Percentiles rank a stretch among this genome's conserved stretches.
These are phyloP conservation scores for Semibalanus balanoides DNA, from an alignment of 1,140 invertebrate genomes.

Conservation along the genomic window DNA sequence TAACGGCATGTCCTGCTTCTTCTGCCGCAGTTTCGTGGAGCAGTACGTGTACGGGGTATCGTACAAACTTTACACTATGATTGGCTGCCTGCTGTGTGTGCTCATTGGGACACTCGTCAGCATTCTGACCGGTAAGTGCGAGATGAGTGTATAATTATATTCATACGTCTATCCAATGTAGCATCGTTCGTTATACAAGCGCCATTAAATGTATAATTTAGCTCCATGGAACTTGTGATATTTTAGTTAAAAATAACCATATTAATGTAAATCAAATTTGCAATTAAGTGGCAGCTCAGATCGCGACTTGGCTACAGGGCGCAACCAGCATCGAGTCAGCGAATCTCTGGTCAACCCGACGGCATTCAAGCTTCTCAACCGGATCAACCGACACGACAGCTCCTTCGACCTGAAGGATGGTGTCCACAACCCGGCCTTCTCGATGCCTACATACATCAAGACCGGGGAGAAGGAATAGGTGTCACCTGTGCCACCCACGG, in stretches of 20 bases:
- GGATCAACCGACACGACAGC: neutral
- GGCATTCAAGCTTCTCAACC: neutral
- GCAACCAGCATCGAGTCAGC: neutral
- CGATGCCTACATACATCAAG: too few relatives aligned
- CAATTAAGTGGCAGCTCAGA: too few relatives aligned
- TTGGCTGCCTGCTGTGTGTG: slow-evolving; percentile 10
- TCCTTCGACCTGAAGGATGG: neutral
- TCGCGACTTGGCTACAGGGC: neutral
- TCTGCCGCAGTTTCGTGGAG: neutral
- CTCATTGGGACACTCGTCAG: slow-evolving; percentile 10
- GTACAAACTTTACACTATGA: slow-evolving; percentile 12
- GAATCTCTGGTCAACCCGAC: neutral
- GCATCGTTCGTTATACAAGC: too few relatives aligned
- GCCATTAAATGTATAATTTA: too few relatives aligned
- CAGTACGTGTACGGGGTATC: slow-evolving; percentile 14
- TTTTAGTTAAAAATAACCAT: too few relatives aligned
- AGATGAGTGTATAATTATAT: too few relatives aligned
- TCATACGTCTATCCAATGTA: too few relatives aligned
- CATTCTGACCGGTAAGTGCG: slow-evolving; percentile 9
- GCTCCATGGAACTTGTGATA: too few relatives aligned
- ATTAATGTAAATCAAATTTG: too few relatives aligned
- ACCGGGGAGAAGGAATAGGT: too few relatives aligned
- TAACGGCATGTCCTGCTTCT: neutral
- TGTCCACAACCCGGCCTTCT: too few relatives aligned
- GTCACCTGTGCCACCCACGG: too few relatives aligned